Conservation (phyloP, 2,888 invertebrate genomes). For the Arenicola marina region DNA sequence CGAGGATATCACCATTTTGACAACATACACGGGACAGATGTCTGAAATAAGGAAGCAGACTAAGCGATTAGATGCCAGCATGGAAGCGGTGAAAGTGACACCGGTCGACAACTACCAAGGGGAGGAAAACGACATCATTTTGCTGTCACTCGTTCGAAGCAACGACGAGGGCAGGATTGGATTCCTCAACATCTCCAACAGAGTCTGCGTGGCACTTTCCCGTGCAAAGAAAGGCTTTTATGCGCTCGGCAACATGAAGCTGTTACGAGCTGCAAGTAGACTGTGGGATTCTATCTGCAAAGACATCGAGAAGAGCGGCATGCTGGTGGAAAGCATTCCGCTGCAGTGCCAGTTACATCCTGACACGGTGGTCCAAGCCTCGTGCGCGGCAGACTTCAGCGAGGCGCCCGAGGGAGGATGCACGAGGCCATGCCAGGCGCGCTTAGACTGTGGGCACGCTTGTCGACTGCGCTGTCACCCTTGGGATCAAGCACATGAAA, state of each 20-base stretch:
- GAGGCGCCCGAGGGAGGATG: constrained; percentile 66
- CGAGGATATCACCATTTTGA: constrained; percentile 50
- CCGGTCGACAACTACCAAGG: constrained; percentile 56
- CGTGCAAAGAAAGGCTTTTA: constrained; percentile 57
- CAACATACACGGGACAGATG: constrained; percentile 56
- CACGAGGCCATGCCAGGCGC: constrained; percentile 64
- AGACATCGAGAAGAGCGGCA: background rate
- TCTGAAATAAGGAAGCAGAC: constrained; percentile 40
- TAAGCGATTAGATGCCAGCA: constrained; percentile 29
- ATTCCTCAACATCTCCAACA: constrained; percentile 48
- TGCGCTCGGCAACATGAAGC: constrained; percentile 52
- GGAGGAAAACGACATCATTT: constrained; percentile 58
- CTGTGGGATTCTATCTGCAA: constrained; percentile 21
- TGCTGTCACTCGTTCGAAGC: constrained; percentile 57
- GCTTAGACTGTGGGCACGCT: constrained; percentile 69
- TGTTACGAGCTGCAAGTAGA: constrained; percentile 24
- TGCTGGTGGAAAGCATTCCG: constrained; percentile 12
- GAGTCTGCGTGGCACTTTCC: constrained; percentile 58
- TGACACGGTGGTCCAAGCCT: constrained; percentile 4
- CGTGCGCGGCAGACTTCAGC: constrained; percentile 21
- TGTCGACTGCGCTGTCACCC: constrained; percentile 71
- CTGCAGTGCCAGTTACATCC: constrained; percentile 46
- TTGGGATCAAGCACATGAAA: constrained; percentile 65
- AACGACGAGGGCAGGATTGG: constrained; percentile 50
- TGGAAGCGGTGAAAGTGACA: constrained; percentile 39